Base-by-base conservation (phyloP, 1,140 invertebrate species). In the Brachionus calyciflorus region DNA sequence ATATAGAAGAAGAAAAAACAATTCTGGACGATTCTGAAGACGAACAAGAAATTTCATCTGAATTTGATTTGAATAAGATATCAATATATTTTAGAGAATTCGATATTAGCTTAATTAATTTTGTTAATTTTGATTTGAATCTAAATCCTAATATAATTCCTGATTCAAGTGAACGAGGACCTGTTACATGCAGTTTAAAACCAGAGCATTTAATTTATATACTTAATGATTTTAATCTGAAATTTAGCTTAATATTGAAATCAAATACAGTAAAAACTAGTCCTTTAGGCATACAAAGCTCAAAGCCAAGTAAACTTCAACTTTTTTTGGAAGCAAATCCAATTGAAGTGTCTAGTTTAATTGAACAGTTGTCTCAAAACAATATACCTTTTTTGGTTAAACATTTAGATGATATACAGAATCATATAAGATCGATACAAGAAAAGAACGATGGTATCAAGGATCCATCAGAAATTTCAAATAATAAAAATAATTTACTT, bases 41-140 rank as follows among this genome's bases (percentile, higher is more conserved):
- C 26, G 69, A 73, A 5, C 17, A 51, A 40, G 69, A 73, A 33
- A 14, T 7, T 0, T 30, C 21, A 30, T 19, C 46, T 14, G 69
- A 73, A 30, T 40, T 51, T 12, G 46, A 73, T 33, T 28, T 73
- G n/a, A 21, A 49, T 12, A 73, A 73, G 40, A 37, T 73, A 55
- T 55, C 51, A 10, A 55, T 73, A 24, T 73, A 51, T 55, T 49
- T 73, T 10, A 33, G 69, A 37, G 69, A 73, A 37, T 73, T 73
- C 19, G 69, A 73, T 53, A 14, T 73, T 3, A 33, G 30, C 7
- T 21, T 51, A 3, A 37, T 73, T 12, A 73, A 73, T 51, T 53
- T 73, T 24, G 30, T 73, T 4, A 49, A 21, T 51, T 51, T 73
- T 30, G 40, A 73, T 37, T n/a, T 73, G 2, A 26, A 73, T 30